These are phyloP conservation scores for Nezara viridula DNA, from an alignment of 2,888 invertebrate species.

Conservation along the genomic window DNA sequence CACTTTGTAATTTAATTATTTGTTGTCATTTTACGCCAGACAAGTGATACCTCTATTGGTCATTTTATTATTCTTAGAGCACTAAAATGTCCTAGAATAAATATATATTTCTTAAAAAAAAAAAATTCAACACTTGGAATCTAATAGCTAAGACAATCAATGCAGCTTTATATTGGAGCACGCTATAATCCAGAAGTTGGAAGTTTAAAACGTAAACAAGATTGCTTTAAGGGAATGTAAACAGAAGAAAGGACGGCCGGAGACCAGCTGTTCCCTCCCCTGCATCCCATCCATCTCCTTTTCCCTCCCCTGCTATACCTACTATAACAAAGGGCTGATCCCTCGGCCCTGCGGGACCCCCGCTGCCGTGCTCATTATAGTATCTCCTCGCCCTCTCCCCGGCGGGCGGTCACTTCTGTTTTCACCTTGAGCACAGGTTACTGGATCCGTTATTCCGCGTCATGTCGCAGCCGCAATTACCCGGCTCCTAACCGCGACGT, in stretches of 20 bases:
- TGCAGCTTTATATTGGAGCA: no score
- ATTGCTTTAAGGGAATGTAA: not conserved
- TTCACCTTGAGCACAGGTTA: constrained; percentile 39
- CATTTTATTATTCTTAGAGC: no score
- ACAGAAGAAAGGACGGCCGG: not conserved
- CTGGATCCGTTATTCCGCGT: not conserved
- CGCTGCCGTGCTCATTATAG: not conserved
- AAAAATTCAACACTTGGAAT: no score
- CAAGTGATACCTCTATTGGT: no score
- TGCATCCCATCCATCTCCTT: constrained; percentile 1
- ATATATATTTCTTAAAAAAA: no score
- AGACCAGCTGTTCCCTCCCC: constrained; percentile 10
- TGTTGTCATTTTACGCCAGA: no score
- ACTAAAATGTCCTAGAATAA: no score
- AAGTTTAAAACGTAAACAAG: not conserved
- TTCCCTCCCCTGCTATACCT: not conserved
- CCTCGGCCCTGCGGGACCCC: not conserved
- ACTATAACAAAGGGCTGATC: constrained; percentile 25
- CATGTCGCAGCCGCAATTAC: constrained; percentile 28
- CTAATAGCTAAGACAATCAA: no score
- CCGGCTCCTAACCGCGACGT: constrained; percentile 25
- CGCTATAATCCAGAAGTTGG: not conserved
- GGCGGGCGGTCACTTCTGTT: constrained; percentile 3
- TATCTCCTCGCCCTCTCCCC: not conserved
- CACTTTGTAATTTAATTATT: no score